Base-by-base conservation (phyloP, 2,113 vertebrate species). In the Mohoua ochrocephala region DNA sequence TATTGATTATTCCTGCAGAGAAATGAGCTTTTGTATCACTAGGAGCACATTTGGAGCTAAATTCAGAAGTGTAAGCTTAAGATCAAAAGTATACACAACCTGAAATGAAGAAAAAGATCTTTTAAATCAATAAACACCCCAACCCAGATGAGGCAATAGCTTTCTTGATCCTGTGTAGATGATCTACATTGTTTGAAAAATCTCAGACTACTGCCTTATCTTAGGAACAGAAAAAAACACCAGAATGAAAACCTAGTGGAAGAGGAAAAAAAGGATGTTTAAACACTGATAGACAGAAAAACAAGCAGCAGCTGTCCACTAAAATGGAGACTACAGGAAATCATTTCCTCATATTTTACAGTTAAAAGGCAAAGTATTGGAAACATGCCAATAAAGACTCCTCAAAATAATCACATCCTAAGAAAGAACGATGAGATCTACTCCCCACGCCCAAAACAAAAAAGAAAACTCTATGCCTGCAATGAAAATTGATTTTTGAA, bases 1-100 rank as follows among this genome's bases (percentile, higher is more conserved):
- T 90, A 98, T 69, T 95, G 92, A 96, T 92, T 71, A 88, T 8
- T 15, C 41, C 61, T 52, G 9, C 20, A 91, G 65, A 94, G 53
- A 78, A 94, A 70, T 73, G 13, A 93, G 45, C 39, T 91, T 78
- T 64, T 92, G 0, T 53, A 82, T 50, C 26, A 54, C 53, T 56
- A 89, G 61, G 26, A 87, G 59, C n/a, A 71, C 16, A 73, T 70
- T 18, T 71, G 44, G 21, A 73, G 23, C 23, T 31, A 14, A 89
- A 90, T 91, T 84, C 37, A 76, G 27, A 95, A 65, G 17, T 27
- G 6, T 44, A 87, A 87, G 56, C 22, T 92, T 77, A 69, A 87
- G 80, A 92, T 67, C 57, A 92, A 91, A 93, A 84, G 49, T 12
- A 78, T n/a, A 87, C 59, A 69, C 71, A 87, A 61, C n/a, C 27